Base-by-base conservation (phyloP, 2,888 invertebrate genomes). In the Punctoribates punctum region DNA sequence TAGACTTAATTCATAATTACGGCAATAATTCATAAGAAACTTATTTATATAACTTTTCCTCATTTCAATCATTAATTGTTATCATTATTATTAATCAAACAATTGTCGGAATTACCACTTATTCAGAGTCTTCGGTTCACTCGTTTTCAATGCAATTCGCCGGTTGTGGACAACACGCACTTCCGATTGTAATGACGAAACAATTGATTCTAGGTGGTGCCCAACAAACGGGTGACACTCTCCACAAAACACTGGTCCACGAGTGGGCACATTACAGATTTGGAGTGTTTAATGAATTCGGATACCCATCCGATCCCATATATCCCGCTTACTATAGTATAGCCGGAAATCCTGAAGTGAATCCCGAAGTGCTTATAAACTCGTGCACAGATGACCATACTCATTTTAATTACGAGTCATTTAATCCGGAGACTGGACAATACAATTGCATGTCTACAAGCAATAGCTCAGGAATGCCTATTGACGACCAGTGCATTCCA, bases 211-310 rank as follows among this genome's bases (percentile, higher is more conserved):
- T 46, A 13, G 27, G 20, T 8, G 27, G 60, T 60, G 25, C 17
- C 23, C 72, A 70, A 25, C 42, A 60, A 6, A 27, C 27, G 17
- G 60, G 74, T 60, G 81, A 82, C 74, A 81, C 81, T 51, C 80
- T 81, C 0, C 80, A 81, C 0, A 80, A 80, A 70, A 77, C 57
- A n/a, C 38, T 77, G 20, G 74, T 88, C 0, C 87, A 87, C 80
- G 88, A 89, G 81, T 89, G 89, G 86, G 87, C 88, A 5, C 89
- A 88, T 83, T 88, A 88, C 81, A 86, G 89, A 0, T 90, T 89
- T 83, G 90, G 90, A 2, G 87, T 89, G 4, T 90, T 89, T 82
- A 89, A 89, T 80, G 89, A 89, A 82, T 86, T 87, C 77, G 89
- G 89, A 0, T 88, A 86, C 81, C 83, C 83, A 57, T 85, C 85